phyloP scores from a whole-genome alignment of 2,888 invertebrate genomes.

The Leistus spinibarbis region DNA sequence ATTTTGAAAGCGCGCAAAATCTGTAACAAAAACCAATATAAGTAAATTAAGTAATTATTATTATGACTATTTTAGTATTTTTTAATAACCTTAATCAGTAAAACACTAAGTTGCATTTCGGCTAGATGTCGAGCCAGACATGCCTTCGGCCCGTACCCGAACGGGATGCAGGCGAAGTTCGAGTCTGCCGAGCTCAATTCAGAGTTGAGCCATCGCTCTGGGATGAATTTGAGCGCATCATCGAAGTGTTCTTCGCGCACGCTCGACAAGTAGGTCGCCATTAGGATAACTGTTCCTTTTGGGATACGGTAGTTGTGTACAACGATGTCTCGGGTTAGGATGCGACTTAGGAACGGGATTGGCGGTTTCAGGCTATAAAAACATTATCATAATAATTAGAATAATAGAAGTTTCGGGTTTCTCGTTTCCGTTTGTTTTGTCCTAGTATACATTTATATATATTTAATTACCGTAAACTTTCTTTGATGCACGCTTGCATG shows the following conservation, averaged over 20 bases:
- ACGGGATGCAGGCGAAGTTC: conserved; percentile 67
- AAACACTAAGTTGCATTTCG: conserved; percentile 63
- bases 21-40: conserved; percentile 55
- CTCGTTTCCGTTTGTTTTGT: not conserved
- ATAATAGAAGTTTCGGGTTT: not conserved
- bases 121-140: conserved; percentile 68
- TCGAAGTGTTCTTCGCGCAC: conserved; percentile 69
- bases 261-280: conserved; percentile 68
- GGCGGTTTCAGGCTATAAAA: conserved; percentile 65
- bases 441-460: not conserved
- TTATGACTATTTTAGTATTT: not conserved
- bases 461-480: conserved; percentile 62
- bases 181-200: conserved; percentile 49
- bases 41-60: not conserved
- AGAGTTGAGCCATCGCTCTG: conserved; percentile 66
- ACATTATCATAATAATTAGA: conserved; percentile 17
- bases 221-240: conserved; percentile 65
- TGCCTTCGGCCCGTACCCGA: conserved; percentile 67
- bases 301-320: conserved; percentile 67
- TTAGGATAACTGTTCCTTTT: conserved; percentile 66
- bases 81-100: conserved; percentile 64
- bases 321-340: conserved; percentile 64
- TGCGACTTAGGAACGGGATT: conserved; percentile 67
- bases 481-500: conserved; percentile 69
- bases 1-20: conserved; percentile 66